These are phyloP conservation scores for Rhyzopertha dominica DNA, from an alignment of 1,140 invertebrate genomes.

Conservation along the genomic window DNA sequence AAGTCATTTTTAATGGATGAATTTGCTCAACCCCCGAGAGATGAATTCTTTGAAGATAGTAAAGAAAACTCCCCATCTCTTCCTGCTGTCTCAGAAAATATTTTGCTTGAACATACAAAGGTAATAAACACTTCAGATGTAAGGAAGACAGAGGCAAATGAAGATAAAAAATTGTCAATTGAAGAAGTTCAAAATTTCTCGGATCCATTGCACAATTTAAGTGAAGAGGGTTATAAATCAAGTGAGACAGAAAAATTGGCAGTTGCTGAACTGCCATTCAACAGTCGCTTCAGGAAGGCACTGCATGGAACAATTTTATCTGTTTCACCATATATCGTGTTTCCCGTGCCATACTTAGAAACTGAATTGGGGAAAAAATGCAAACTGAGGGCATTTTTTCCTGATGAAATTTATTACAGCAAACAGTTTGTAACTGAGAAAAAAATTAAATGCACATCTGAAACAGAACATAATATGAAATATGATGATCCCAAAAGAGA, in stretches of 20 bases:
- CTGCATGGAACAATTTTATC: constrained; percentile 73
- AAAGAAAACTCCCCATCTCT: constrained; percentile 36
- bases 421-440: constrained; percentile 46
- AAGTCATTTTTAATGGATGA: constrained; percentile 80
- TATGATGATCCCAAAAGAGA: constrained; percentile 34
- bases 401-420: constrained; percentile 75
- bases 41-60: constrained; percentile 42
- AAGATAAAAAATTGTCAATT: constrained; percentile 17
- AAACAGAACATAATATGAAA: constrained; percentile 32
- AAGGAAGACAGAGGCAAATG: no score
- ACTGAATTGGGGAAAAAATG: constrained; percentile 77
- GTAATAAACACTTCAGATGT: no score
- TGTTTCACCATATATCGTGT: constrained; percentile 80
- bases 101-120: no score
- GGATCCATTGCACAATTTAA: constrained; percentile 71
- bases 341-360: constrained; percentile 83
- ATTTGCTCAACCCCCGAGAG: constrained; percentile 48
- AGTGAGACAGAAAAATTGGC: constrained; percentile 31
- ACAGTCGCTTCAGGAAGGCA: constrained; percentile 69
- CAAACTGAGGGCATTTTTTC: constrained; percentile 69
- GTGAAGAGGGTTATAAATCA: constrained; percentile 37
- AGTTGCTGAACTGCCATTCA: constrained; percentile 59
- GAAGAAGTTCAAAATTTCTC: constrained; percentile 49
- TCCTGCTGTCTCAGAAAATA: no score
- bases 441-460: constrained; percentile 29